These are phyloP conservation scores for Oreochromis niloticus DNA, from an alignment of 2,113 vertebrate species.

Conservation along the genomic window DNA sequence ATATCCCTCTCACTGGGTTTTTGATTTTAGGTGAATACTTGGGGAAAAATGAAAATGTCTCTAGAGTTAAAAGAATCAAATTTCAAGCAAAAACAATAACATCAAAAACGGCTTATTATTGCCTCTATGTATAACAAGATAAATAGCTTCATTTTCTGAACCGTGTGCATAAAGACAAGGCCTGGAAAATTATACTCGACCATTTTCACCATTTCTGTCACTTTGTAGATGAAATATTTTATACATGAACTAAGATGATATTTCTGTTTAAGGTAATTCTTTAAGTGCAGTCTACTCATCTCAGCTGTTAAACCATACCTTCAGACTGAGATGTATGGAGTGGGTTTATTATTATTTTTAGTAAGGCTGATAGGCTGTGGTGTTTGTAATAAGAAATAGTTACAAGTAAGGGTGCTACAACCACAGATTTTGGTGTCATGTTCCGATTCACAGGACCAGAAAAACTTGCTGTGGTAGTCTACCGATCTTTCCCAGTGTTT, in stretches of 20 bases:
- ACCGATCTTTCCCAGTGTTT: not conserved
- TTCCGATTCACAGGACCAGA: not conserved
- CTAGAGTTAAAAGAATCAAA: fast-evolving
- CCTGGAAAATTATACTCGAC: fast-evolving
- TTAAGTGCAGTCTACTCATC: not conserved
- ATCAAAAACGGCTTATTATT: not conserved
- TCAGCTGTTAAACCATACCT: fast-evolving
- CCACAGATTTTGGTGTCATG: not conserved
- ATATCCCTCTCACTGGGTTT: not conserved
- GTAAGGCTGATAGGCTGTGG: not conserved
- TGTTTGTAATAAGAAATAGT: not conserved
- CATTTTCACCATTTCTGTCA: not conserved
- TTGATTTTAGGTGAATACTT: not conserved
- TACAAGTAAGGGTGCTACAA: not conserved
- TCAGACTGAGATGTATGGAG: not conserved
- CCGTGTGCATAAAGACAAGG: not conserved
- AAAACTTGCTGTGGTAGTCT: fast-evolving
- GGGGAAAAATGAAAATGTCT: fast-evolving
- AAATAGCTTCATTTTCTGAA: not conserved
- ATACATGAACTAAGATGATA: not conserved
- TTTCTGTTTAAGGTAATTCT: not conserved
- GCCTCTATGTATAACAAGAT: not conserved
- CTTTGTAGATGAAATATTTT: not conserved
- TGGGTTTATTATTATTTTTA: not conserved
- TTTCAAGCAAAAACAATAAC: not conserved